These are phyloP conservation scores for Trachelus troglodyta DNA, from an alignment of 2,888 invertebrate species.

Conservation along the genomic window DNA sequence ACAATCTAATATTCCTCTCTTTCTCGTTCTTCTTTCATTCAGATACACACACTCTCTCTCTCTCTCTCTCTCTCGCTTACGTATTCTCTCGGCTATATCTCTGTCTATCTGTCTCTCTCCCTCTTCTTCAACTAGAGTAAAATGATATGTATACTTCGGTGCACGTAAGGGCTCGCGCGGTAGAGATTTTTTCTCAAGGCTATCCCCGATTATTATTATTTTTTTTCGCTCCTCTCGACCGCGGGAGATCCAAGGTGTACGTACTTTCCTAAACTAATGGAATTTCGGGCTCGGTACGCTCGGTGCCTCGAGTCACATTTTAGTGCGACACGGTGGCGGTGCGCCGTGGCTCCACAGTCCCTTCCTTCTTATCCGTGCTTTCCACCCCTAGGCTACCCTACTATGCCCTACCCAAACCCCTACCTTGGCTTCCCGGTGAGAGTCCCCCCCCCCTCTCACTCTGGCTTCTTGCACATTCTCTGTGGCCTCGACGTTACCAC, in stretches of 20 bases:
- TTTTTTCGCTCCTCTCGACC: neutral
- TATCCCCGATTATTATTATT: neutral
- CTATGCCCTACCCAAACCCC: slow-evolving; percentile 2
- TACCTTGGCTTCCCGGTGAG: slow-evolving; percentile 24
- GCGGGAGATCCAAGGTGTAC: slow-evolving; percentile 4
- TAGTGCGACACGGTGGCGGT: slow-evolving; percentile 47
- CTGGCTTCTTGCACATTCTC: slow-evolving; percentile 21
- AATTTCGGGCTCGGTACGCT: slow-evolving; percentile 40
- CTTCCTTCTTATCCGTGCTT: slow-evolving; percentile 36
- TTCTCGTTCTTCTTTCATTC: no score
- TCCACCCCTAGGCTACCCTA: slow-evolving; percentile 22
- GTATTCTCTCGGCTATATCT: slow-evolving; percentile 11
- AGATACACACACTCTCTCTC: neutral
- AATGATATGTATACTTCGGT: slow-evolving; percentile 38
- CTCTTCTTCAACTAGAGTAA: slow-evolving; percentile 28
- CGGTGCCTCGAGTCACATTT: slow-evolving; percentile 57
- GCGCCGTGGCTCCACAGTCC: slow-evolving; percentile 45
- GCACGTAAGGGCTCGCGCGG: slow-evolving; percentile 4
- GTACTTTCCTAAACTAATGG: slow-evolving; percentile 33
- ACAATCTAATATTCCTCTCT: no score
- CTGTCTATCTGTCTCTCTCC: neutral
- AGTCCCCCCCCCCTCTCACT: slow-evolving; percentile 20
- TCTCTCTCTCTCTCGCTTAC: neutral
- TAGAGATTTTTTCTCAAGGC: neutral
- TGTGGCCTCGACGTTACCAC: slow-evolving; percentile 26